Conservation (phyloP, 2,797 vertebrate genomes). For the Triplophysa bombifrons region DNA sequence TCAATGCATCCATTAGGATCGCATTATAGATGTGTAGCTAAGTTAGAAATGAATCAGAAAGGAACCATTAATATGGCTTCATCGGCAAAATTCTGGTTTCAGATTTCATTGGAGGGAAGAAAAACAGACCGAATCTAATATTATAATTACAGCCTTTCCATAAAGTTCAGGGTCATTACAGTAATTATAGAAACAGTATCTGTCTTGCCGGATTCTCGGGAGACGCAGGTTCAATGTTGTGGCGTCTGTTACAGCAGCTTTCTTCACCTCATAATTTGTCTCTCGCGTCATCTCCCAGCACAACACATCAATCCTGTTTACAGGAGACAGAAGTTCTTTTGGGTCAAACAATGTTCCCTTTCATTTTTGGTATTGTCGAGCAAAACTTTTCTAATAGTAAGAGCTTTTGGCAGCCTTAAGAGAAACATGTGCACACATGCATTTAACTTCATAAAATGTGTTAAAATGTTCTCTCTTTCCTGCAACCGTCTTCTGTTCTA, state of each 20-base stretch:
- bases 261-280: constrained; percentile 38
- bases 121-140: constrained; percentile 71
- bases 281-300: constrained; percentile 8
- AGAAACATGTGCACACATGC: not conserved
- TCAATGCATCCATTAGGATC: constrained; percentile 73
- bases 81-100: constrained; percentile 61
- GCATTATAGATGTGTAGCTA: constrained; percentile 71
- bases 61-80: constrained; percentile 71
- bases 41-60: constrained; percentile 72
- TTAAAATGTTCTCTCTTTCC: too few species aligned
- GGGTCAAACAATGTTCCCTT: not conserved
- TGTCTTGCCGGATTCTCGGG: constrained; percentile 37
- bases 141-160: constrained; percentile 72
- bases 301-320: not conserved
- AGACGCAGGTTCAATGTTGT: constrained; percentile 45
- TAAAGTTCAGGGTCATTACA: constrained; percentile 61
- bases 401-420: not conserved
- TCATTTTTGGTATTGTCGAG: not conserved
- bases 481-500: not conserved
- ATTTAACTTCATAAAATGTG: not conserved
- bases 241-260: constrained; percentile 33
- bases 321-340: constrained; percentile 3
- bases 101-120: constrained; percentile 60
- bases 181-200: constrained; percentile 53
- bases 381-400: not conserved